These are phyloP conservation scores for Nylanderia fulva DNA, from an alignment of 1,140 invertebrate genomes.

Conservation along the genomic window DNA sequence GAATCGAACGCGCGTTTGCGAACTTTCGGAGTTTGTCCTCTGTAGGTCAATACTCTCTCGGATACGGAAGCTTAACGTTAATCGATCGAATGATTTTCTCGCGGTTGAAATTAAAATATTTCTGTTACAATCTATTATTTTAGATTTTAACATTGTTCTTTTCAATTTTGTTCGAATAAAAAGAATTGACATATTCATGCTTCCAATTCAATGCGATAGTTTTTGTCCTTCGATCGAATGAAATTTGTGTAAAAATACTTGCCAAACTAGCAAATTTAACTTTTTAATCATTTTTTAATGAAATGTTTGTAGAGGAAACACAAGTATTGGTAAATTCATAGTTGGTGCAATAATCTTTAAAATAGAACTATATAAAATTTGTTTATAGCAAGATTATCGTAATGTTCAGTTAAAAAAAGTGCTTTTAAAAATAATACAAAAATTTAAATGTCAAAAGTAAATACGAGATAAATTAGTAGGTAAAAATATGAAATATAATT, in stretches of 20 bases:
- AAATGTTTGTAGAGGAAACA: not conserved
- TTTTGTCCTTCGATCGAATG: not conserved
- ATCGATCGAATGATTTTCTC: not conserved
- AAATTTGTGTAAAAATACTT: not conserved
- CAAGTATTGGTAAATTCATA: not conserved
- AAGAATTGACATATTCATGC: not conserved
- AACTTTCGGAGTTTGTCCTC: conserved; percentile 56
- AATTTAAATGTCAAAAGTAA: not conserved
- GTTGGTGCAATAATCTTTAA: not conserved
- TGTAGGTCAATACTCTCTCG: conserved; percentile 51
- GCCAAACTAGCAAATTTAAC: not conserved
- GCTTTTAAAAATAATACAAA: not conserved
- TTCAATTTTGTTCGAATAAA: not conserved
- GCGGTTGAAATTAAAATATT: not conserved
- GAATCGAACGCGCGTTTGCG: conserved; percentile 48
- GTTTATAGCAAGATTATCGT: not conserved
- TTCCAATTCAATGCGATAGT: not conserved
- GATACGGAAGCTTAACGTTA: not conserved
- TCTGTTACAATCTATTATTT: not conserved
- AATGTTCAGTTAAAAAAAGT: not conserved
- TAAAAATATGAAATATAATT: no score
- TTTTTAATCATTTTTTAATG: conserved; percentile 4
- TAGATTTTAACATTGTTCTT: not conserved
- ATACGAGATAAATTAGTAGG: no score
- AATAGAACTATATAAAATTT: conserved; percentile 20